Evolutionary conservation across 2,888 invertebrate species (phyloP), one percentile per base, ranked within the genome.

Genomic region (Catocala fraxini): DNA sequence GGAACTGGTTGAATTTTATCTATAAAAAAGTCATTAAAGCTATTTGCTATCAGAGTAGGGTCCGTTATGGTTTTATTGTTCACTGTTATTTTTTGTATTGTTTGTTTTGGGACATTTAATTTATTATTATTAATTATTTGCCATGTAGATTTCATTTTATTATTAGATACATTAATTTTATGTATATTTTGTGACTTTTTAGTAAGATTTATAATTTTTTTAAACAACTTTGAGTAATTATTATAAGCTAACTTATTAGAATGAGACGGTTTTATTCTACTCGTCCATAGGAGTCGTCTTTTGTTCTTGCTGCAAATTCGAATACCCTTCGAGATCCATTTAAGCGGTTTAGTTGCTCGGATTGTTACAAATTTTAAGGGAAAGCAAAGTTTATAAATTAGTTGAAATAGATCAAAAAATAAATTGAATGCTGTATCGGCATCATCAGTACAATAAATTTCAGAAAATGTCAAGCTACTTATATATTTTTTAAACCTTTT

Each of bases 91-190:
- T 35, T 41, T 12, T 35, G 25, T 45, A 54, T 54, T 15, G 35
- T 11, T n/a, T 46, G 46, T 35, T 52, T 54, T 10, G 54, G 54
- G 3, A 46, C 5, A 54, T 45, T 46, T 5, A 7, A n/a, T 34
- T 54, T 46, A 12, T 34, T 35, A 35, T 35, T 54, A 46, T 54
- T 54, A 5, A 54, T 54, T 4, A 54, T 54, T 34, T 54, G 45
- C 54, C 54, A 54, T 46, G 54, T 54, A 13, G 54, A 12, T 54
- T 54, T 54, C 4, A n/a, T 34, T 35, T 54, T 54, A 46, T 54
- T 54, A 13, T n/a, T 13, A 7, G 54, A 45, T 6, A 13, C 35
- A n/a, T 54, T 54, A 33, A 54, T 54, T 45, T 54, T 54, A 33
- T 54, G 13, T 7, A 6, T 35, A 12, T 54, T 54, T 54, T 54